Evolutionary conservation across 2,888 invertebrate species (phyloP).

Genomic region (Meteorus cinctellus): DNA sequence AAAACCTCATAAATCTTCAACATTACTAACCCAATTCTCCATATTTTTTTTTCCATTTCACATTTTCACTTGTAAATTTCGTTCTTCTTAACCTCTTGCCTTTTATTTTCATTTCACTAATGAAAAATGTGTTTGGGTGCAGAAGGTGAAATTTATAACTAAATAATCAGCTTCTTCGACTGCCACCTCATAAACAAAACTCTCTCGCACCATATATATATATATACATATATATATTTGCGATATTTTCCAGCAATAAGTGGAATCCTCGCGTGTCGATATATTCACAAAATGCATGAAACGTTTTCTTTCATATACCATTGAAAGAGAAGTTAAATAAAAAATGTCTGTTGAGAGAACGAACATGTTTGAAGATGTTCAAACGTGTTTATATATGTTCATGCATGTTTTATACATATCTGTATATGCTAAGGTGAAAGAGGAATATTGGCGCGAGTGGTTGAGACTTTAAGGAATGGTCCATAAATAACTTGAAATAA

Average conservation of each 20-base stretch:
- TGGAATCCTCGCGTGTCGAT: conserved; percentile 47
- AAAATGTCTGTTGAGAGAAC: not conserved
- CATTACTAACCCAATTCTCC: too few species aligned
- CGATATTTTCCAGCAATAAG: conserved; percentile 49
- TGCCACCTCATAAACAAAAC: conserved; percentile 9
- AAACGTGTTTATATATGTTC: not conserved
- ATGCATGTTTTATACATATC: conserved; percentile 30
- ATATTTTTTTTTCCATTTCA: too few species aligned
- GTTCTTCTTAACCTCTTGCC: too few species aligned
- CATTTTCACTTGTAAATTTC: too few species aligned
- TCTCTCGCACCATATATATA: conserved; percentile 6
- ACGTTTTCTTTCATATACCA: conserved; percentile 18
- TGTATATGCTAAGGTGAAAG: conserved; percentile 26
- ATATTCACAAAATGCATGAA: conserved; percentile 47
- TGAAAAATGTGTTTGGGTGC: not conserved
- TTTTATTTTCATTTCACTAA: too few species aligned
- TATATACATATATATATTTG: conserved; percentile 16
- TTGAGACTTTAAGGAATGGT: conserved; percentile 46
- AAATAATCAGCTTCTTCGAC: conserved; percentile 40
- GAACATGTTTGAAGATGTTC: not conserved
- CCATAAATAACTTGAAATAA: conserved; percentile 62
- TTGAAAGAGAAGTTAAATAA: not conserved
- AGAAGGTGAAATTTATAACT: conserved; percentile 46
- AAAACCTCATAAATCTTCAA: too few species aligned
- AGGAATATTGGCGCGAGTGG: conserved; percentile 25